Percentiles rank a stretch among this genome's conserved stretches.
Conservation (phyloP, 2,888 invertebrate species). For the Drosophila anomalipes region DNA sequence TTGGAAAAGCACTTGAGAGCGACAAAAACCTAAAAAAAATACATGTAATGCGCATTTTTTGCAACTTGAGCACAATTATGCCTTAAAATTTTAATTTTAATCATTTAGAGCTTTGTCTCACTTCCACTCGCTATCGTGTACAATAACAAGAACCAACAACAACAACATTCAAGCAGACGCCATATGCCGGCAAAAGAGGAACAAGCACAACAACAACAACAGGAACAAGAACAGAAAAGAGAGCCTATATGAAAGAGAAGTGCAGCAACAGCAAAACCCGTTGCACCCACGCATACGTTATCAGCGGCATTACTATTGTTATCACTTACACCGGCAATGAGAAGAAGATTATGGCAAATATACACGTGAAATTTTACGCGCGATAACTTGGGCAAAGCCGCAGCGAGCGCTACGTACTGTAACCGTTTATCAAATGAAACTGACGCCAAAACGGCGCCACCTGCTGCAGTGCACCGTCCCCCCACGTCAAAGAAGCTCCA, state of each 20-base stretch:
- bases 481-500: slow-evolving; percentile 1
- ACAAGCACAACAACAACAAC: slow-evolving; percentile 31
- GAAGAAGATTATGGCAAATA: slow-evolving; percentile 18
- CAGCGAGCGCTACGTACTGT: slow-evolving; percentile 22
- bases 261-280: slow-evolving; percentile 11
- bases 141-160: slow-evolving; percentile 22
- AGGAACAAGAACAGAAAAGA: not conserved
- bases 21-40: not conserved
- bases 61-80: slow-evolving; percentile 39
- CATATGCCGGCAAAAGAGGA: slow-evolving; percentile 70
- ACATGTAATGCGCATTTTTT: slow-evolving; percentile 51
- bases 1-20: slow-evolving; percentile 26
- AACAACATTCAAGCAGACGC: slow-evolving; percentile 45
- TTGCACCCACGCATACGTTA: slow-evolving; percentile 40
- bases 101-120: slow-evolving; percentile 3
- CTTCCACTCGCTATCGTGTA: not conserved
- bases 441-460: slow-evolving; percentile 63
- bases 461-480: slow-evolving; percentile 54
- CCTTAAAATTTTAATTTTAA: slow-evolving; percentile 39
- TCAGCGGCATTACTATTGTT: slow-evolving; percentile 46
- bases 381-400: slow-evolving; percentile 33
- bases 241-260: not conserved
- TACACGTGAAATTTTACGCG: slow-evolving; percentile 51
- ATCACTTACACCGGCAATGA: slow-evolving; percentile 53
- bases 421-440: slow-evolving; percentile 51